Percentiles rank a stretch among this genome's conserved stretches.
Conservation (phyloP, 1,140 invertebrate genomes). For the Metaphire vulgaris region DNA sequence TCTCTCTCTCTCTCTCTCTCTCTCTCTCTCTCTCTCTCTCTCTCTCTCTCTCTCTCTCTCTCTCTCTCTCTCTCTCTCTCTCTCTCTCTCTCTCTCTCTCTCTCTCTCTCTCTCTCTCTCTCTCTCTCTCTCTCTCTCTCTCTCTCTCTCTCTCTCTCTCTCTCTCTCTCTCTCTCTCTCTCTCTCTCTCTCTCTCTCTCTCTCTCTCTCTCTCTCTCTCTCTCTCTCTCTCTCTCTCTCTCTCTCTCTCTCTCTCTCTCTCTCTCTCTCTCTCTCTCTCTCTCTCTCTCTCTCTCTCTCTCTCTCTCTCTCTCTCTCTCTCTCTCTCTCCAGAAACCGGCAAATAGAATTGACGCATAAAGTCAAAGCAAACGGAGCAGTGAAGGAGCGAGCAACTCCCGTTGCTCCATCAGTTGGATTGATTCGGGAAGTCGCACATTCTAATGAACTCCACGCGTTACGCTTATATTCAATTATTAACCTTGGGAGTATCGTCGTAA, state of each 20-base stretch:
- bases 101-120: too few species aligned
- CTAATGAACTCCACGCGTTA: too few species aligned
- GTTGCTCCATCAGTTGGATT: too few species aligned
- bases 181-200: constrained; percentile 10
- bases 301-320: constrained; percentile 11
- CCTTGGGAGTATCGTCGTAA: neutral
- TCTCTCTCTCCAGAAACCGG: neutral
- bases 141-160: constrained; percentile 17
- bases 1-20: too few species aligned
- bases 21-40: too few species aligned
- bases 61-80: too few species aligned
- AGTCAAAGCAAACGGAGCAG: too few species aligned
- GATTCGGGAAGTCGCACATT: too few species aligned
- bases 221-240: neutral
- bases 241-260: constrained; percentile 11
- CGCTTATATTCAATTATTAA: neutral
- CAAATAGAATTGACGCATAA: too few species aligned
- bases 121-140: constrained; percentile 7
- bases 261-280: constrained; percentile 4
- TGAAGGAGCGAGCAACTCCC: too few species aligned
- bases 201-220: constrained; percentile 7
- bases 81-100: too few species aligned
- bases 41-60: too few species aligned
- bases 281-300: constrained; percentile 16
- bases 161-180: constrained; percentile 5